phyloP scores from a whole-genome alignment of 1,140 invertebrate genomes.

The Homalodisca vitripennis region DNA sequence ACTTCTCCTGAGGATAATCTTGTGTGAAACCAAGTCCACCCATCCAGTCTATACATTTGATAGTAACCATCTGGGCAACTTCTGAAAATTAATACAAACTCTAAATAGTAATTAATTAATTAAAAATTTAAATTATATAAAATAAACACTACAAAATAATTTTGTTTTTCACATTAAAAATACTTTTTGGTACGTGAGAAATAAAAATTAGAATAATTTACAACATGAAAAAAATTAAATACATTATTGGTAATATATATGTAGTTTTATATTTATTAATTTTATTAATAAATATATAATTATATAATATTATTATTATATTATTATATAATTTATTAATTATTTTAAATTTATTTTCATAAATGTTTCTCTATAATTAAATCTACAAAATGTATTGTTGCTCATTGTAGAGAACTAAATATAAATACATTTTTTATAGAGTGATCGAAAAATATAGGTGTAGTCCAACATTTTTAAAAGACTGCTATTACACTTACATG shows the following conservation, averaged over 20 bases:
- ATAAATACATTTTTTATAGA: too few relatives aligned
- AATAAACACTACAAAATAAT: neutral
- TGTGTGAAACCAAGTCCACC: constrained; percentile 95
- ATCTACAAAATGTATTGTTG: too few relatives aligned
- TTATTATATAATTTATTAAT: too few relatives aligned
- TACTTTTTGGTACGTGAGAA: neutral
- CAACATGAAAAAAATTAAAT: neutral
- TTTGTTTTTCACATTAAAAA: neutral
- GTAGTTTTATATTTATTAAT: neutral
- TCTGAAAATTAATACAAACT: constrained; percentile 53
- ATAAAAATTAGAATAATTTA: neutral
- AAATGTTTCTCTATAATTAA: too few relatives aligned
- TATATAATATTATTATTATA: too few relatives aligned
- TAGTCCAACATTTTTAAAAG: too few relatives aligned
- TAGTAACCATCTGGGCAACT: constrained; percentile 80
- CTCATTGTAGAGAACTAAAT: too few relatives aligned
- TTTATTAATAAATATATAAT: too few relatives aligned
- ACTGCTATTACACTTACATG: too few relatives aligned
- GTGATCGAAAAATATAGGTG: too few relatives aligned
- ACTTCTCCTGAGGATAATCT: constrained; percentile 96
- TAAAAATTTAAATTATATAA: too few relatives aligned
- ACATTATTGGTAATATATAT: neutral
- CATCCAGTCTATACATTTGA: constrained; percentile 96
- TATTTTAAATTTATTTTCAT: too few relatives aligned
- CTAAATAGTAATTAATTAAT: neutral